Percentiles rank a stretch among this genome's conserved stretches.
Conservation (phyloP, 1,140 invertebrate genomes). For the Delia radicum region DNA sequence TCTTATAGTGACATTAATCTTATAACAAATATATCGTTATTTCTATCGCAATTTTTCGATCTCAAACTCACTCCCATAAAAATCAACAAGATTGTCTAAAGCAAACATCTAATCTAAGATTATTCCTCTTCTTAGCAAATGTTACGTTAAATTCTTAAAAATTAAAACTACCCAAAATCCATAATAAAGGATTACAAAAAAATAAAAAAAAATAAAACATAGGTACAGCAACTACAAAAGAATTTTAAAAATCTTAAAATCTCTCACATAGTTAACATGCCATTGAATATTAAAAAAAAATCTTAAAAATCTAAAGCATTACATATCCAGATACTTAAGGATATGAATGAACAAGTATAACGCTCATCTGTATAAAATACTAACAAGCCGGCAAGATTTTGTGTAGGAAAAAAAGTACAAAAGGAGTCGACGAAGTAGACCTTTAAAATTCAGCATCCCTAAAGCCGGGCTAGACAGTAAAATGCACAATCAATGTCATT, state of each 20-base stretch:
- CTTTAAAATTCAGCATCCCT: neutral
- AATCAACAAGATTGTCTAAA: neutral
- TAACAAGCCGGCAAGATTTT: neutral
- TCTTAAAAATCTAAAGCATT: too few relatives aligned
- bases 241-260: neutral
- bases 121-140: neutral
- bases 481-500: neutral
- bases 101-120: neutral
- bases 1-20: too few relatives aligned
- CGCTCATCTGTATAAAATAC: neutral
- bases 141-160: neutral
- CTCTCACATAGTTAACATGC: neutral
- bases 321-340: neutral
- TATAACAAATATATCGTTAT: too few relatives aligned
- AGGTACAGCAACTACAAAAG: neutral
- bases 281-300: too few relatives aligned
- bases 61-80: neutral
- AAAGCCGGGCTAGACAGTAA: neutral
- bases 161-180: too few relatives aligned
- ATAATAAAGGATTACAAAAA: too few relatives aligned
- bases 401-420: too few relatives aligned
- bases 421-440: too few relatives aligned
- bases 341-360: neutral
- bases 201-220: too few relatives aligned
- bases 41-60: too few relatives aligned